Conservation (phyloP, 2,888 invertebrate species). For the Lochmaea capreae region DNA sequence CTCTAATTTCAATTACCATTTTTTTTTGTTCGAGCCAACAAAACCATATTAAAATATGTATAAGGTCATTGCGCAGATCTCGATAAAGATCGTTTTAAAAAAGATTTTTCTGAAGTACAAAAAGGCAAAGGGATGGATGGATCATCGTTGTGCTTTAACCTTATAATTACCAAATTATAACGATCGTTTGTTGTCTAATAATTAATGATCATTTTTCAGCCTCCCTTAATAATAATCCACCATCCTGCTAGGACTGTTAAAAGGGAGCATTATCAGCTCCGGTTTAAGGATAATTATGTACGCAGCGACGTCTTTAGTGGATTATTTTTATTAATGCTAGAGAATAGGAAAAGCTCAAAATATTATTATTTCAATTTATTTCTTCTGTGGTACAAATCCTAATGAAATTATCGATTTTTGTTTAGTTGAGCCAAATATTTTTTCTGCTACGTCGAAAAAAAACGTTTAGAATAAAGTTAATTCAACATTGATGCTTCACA, state of each 20-base stretch:
- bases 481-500: too few species aligned
- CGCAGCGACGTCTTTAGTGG: background rate
- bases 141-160: conserved; percentile 16
- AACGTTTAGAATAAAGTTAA: too few species aligned
- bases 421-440: too few species aligned
- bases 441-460: too few species aligned
- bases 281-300: background rate
- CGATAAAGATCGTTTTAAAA: conserved; percentile 1
- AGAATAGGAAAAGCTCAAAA: too few species aligned
- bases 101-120: conserved; percentile 8
- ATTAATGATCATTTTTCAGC: conserved; percentile 23
- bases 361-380: too few species aligned
- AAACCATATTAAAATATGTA: background rate
- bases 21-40: background rate
- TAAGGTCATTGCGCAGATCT: conserved; percentile 13
- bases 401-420: background rate
- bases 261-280: conserved; percentile 4
- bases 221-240: conserved; percentile 18
- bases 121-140: conserved; percentile 5
- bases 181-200: conserved; percentile 22
- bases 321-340: background rate
- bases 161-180: conserved; percentile 45
- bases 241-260: conserved; percentile 6
- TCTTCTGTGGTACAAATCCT: background rate
- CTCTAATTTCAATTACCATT: background rate